A percentile compares a stretch with the other conserved stretches of the same genome.
Conservation (phyloP, 2,797 vertebrate species). For the Dendrocincla fuliginosa region DNA sequence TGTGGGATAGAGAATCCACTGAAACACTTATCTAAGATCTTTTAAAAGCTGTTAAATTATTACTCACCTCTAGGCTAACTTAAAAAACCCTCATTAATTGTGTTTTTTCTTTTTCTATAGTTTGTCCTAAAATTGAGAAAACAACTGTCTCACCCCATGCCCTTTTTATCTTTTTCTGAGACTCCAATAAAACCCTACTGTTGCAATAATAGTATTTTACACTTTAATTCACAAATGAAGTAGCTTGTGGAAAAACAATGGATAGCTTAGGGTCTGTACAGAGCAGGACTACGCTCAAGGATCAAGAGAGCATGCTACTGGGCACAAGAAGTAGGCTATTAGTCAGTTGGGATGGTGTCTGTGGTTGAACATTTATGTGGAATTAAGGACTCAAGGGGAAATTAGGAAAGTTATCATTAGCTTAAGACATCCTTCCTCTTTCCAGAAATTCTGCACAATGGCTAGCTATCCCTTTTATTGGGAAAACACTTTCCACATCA, state of each 20-base stretch:
- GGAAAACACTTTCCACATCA: background rate
- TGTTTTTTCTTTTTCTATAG: background rate
- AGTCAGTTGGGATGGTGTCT: background rate
- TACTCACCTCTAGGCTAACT: background rate
- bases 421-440: background rate
- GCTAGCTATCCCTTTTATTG: fast-evolving
- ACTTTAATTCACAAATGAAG: background rate
- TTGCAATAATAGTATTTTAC: background rate
- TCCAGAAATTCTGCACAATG: background rate
- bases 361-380: background rate
- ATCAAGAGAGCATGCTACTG: background rate
- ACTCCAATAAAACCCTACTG: background rate
- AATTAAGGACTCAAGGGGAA: background rate
- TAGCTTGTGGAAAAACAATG: background rate
- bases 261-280: background rate
- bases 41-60: background rate
- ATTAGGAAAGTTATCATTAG: background rate
- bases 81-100: background rate
- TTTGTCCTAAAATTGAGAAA: background rate
- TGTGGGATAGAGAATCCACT: constrained; percentile 31
- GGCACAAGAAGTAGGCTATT: background rate
- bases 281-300: background rate
- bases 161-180: background rate
- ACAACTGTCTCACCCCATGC: background rate
- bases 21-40: background rate